phyloP scores from a whole-genome alignment of 2,888 invertebrate species.

The Euplagia quadripunctaria region DNA sequence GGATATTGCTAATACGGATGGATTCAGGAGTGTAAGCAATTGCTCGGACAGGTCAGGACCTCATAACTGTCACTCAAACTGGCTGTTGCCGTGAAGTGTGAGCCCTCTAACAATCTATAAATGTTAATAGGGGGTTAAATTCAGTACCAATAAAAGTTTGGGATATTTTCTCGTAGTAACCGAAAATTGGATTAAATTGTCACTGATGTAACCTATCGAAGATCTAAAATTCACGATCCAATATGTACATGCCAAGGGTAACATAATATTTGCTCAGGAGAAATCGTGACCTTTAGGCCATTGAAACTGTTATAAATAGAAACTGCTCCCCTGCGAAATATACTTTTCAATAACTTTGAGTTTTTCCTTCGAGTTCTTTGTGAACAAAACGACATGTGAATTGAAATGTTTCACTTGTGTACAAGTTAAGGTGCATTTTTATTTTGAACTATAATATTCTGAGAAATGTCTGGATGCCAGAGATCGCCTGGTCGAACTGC shows the following conservation, averaged over 20 bases:
- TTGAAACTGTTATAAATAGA: not conserved
- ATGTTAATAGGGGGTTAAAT: not conserved
- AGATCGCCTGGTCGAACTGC: no score
- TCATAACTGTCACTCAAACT: no score
- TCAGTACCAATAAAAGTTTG: not conserved
- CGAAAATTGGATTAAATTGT: constrained; percentile 5
- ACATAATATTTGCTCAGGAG: constrained; percentile 1
- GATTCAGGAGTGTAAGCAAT: no score
- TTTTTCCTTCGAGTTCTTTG: not conserved
- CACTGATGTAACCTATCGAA: not conserved
- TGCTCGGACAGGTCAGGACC: no score
- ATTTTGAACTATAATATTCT: no score
- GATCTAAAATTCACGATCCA: not conserved
- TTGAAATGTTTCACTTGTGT: not conserved
- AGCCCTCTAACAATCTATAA: no score
- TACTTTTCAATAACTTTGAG: not conserved
- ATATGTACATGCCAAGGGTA: not conserved
- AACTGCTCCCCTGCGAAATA: not conserved
- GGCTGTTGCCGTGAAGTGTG: no score
- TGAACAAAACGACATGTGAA: not conserved
- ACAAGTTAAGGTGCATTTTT: no score
- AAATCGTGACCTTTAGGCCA: not conserved
- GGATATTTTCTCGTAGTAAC: not conserved
- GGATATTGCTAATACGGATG: no score
- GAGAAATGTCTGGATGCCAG: no score